Conservation (phyloP, 2,888 invertebrate genomes). For the Pterostichus niger region DNA sequence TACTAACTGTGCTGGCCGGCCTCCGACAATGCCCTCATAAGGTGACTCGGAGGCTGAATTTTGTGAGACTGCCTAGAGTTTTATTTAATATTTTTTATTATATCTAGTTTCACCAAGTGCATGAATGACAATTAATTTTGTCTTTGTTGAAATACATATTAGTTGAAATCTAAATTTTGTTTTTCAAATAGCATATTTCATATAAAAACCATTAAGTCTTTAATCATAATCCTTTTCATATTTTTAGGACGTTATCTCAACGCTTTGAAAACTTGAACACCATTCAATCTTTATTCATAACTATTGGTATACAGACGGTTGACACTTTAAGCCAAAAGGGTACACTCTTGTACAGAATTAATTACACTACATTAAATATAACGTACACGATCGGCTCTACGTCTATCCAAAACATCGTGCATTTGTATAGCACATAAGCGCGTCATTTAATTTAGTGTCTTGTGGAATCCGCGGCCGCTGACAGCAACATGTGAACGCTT, state of each 20-base stretch:
- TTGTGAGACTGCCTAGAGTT: no score
- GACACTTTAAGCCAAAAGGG: slow-evolving; percentile 36
- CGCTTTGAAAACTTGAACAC: background rate
- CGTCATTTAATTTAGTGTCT: slow-evolving; percentile 32
- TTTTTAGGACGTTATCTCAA: background rate
- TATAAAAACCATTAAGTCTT: background rate
- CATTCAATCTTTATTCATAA: background rate
- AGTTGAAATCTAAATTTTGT: no score
- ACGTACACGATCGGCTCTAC: background rate
- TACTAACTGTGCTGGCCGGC: no score
- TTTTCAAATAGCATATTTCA: background rate
- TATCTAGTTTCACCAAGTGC: no score
- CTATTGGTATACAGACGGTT: background rate
- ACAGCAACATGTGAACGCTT: slow-evolving; percentile 41
- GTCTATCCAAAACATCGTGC: background rate
- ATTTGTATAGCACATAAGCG: slow-evolving; percentile 18
- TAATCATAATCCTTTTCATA: background rate
- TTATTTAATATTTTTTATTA: no score
- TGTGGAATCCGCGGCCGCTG: slow-evolving; percentile 28
- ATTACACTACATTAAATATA: slow-evolving; percentile 37
- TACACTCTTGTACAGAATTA: slow-evolving; percentile 6
- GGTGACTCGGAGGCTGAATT: no score
- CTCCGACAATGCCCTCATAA: no score
- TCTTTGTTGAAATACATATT: no score
- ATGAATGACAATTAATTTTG: no score